Evolutionary conservation across 2,113 vertebrate species (phyloP), one percentile per base, ranked within the genome.

Genomic region (Montifringilla adamsi): DNA sequence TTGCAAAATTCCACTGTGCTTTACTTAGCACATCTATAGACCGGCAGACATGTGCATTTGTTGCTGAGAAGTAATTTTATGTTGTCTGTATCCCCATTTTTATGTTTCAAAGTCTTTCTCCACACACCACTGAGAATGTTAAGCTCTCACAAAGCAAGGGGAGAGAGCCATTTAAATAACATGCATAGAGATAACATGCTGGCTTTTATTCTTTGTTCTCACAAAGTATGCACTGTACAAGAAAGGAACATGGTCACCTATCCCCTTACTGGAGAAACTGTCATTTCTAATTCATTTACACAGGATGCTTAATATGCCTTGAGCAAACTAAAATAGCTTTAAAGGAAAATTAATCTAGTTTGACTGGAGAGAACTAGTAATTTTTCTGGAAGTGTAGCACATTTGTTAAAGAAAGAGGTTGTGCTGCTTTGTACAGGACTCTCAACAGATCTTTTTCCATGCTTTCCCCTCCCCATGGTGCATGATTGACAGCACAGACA

Each of bases 231-330:
- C 84, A 87, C 91, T 77, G 60, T 83, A 84, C 84, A 95, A 97
- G 73, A 96, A 94, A 92, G 84, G 72, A 97, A 95, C 68, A 63
- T 91, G 93, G 96, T 95, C 93, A 96, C 70, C 92, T 97, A 84
- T 89, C 86, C 92, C 96, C 92, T 94, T 84, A 43, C 28, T 92
- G 63, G 60, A 95, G 90, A 96, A 97, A 87, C 91, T 93, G 82
- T 97, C 92, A 91, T 95, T 95, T 87, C 89, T 93, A 91, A 94
- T 97, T 96, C 93, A 94, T 95, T 96, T 96, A 91, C 88, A 90
- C 86, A 85, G 64, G 82, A 68, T 84, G 89, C 74, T 87, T 82
- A 91, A 95, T 92, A 91, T 90, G 95, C 97, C 91, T 80, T 93
- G 74, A 97, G 96, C 95, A 80, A 97, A 87, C 77, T 84, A 53